phyloP scores from a whole-genome alignment of 2,888 invertebrate genomes.

The Dascillus cervinus region DNA sequence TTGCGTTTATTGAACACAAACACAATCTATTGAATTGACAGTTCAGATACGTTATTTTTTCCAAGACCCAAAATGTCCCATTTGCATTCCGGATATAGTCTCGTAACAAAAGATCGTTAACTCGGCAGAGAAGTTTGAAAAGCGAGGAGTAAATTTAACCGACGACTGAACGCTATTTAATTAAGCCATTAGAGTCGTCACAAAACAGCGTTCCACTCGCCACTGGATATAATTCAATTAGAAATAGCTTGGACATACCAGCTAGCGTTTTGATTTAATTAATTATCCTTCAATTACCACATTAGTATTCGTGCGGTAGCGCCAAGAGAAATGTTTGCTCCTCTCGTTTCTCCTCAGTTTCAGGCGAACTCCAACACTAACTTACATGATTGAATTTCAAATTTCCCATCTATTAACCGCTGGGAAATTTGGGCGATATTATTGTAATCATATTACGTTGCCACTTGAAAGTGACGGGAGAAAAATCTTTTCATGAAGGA shows the following conservation, averaged over 20 bases:
- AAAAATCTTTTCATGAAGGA: no score
- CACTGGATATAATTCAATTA: constrained; percentile 30
- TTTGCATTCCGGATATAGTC: neutral
- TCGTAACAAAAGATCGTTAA: neutral
- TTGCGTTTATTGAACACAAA: no score
- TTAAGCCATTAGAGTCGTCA: constrained; percentile 24
- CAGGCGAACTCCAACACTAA: no score
- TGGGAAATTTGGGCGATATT: no score
- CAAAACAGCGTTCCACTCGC: constrained; percentile 23
- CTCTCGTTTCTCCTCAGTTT: constrained; percentile 7
- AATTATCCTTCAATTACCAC: constrained; percentile 36
- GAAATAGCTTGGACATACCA: constrained; percentile 27
- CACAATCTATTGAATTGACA: no score
- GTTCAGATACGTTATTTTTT: no score
- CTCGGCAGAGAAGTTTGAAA: neutral
- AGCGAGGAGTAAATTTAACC: constrained; percentile 15
- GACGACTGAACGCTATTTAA: constrained; percentile 20
- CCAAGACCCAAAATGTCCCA: constrained; percentile 5
- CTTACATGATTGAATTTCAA: no score
- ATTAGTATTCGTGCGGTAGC: constrained; percentile 28
- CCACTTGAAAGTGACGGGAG: no score
- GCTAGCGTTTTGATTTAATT: constrained; percentile 32
- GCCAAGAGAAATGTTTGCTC: constrained; percentile 19
- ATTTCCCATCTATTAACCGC: no score
- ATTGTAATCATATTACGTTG: no score